Evolutionary conservation across 2,113 vertebrate species (phyloP).

Genomic region (Mormoops blainvillei): DNA sequence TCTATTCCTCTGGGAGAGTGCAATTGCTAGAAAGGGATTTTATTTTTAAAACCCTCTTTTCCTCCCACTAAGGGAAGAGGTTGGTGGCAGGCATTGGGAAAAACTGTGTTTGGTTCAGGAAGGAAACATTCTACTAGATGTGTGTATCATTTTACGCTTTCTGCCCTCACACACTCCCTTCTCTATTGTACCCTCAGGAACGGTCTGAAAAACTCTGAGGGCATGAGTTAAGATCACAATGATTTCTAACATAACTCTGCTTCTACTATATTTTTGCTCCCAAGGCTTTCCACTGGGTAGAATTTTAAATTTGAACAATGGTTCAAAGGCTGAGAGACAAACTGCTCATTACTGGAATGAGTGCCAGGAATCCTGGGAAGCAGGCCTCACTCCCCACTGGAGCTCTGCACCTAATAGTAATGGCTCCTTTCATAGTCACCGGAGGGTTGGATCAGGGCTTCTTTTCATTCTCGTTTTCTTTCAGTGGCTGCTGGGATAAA

Average conservation of each 20-base stretch:
- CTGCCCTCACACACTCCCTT: neutral
- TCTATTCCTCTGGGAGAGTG: constrained; percentile 54
- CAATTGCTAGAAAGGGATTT: constrained; percentile 36
- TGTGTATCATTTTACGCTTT: neutral
- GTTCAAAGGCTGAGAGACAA: constrained; percentile 50
- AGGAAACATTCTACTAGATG: neutral
- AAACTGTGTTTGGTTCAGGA: neutral
- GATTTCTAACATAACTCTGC: constrained; percentile 50
- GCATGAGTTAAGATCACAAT: neutral
- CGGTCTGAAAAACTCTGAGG: neutral
- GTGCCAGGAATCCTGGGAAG: constrained; percentile 60
- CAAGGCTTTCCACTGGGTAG: constrained; percentile 37
- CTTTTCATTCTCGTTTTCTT: constrained; percentile 58
- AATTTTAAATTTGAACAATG: constrained; percentile 40
- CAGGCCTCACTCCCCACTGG: constrained; percentile 6
- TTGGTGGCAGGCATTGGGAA: neutral
- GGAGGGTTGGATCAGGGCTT: constrained; percentile 44
- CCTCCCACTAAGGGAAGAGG: neutral
- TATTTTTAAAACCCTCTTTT: constrained; percentile 52
- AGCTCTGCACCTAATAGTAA: constrained; percentile 31
- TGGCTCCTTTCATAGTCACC: constrained; percentile 40
- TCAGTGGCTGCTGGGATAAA: constrained; percentile 68
- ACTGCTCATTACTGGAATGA: constrained; percentile 30
- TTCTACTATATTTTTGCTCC: neutral
- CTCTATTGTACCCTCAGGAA: neutral